Evolutionary conservation across 2,797 vertebrate genomes (phyloP).

Genomic region (Philypnodon macrostomus): DNA sequence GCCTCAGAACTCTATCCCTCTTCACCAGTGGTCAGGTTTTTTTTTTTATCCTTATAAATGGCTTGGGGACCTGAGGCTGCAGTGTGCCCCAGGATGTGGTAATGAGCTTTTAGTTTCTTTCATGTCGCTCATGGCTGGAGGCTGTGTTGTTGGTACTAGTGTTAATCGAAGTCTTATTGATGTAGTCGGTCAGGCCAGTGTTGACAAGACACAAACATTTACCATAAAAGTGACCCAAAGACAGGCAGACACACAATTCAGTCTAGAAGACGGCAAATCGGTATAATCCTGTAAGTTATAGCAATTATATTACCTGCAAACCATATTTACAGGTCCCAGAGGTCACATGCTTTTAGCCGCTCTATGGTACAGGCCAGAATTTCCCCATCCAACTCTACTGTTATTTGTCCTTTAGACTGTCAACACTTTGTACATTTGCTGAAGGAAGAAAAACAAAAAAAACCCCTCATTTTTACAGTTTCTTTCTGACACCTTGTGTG

Average conservation of each 20-base stretch:
- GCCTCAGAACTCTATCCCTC: constrained; percentile 26
- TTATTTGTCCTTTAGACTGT: constrained; percentile 40
- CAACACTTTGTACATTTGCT: constrained; percentile 59
- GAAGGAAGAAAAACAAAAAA: constrained; percentile 29
- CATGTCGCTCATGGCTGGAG: constrained; percentile 57
- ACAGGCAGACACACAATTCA: constrained; percentile 39
- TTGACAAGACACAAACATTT: constrained; percentile 39
- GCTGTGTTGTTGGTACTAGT: constrained; percentile 48
- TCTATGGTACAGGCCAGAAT: constrained; percentile 47
- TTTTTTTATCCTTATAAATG: constrained; percentile 62
- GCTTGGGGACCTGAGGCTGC: constrained; percentile 39
- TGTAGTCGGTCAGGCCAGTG: constrained; percentile 35
- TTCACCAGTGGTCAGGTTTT: constrained; percentile 40
- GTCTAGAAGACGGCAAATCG: constrained; percentile 36
- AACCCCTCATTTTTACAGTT: constrained; percentile 15
- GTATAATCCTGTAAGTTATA: constrained; percentile 52
- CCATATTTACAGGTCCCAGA: constrained; percentile 60
- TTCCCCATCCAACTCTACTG: constrained; percentile 28
- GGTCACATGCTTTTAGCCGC: constrained; percentile 59
- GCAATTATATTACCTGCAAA: constrained; percentile 53
- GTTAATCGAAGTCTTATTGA: constrained; percentile 49
- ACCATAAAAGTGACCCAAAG: constrained; percentile 52
- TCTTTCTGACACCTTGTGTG: constrained; percentile 42
- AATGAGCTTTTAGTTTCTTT: constrained; percentile 69
- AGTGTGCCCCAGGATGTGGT: constrained; percentile 60